phyloP scores from a whole-genome alignment of 2,797 vertebrate species.

The Lacerta agilis region DNA sequence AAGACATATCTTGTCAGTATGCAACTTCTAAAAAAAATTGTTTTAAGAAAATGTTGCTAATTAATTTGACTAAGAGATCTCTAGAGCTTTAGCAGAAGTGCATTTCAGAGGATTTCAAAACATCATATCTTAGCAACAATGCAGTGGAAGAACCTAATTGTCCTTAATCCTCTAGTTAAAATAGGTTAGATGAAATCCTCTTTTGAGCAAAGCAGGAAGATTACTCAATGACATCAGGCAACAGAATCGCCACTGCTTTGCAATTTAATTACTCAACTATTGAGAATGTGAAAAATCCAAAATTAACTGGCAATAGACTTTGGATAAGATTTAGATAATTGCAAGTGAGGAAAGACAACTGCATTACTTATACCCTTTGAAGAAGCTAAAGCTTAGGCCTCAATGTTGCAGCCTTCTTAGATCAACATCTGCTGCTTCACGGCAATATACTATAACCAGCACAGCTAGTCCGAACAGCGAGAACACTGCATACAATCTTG shows the following conservation, averaged over 20 bases:
- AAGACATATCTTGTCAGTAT: neutral
- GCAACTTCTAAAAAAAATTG: neutral
- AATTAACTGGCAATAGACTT: constrained; percentile 34
- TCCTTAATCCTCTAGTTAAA: constrained; percentile 80
- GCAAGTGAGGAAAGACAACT: neutral
- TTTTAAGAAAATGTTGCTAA: neutral
- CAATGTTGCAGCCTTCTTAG: neutral
- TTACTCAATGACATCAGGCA: constrained; percentile 63
- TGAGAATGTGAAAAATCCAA: constrained; percentile 47
- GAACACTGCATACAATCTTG: neutral
- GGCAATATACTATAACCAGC: neutral
- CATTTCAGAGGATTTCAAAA: constrained; percentile 68
- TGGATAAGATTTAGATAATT: constrained; percentile 8
- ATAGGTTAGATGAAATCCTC: constrained; percentile 81
- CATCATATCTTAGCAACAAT: constrained; percentile 55
- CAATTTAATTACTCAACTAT: constrained; percentile 26
- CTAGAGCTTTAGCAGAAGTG: constrained; percentile 51
- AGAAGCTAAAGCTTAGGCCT: neutral
- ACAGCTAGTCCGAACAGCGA: neutral
- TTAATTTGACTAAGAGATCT: constrained; percentile 46
- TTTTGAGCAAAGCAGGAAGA: constrained; percentile 74
- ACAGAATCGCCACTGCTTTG: constrained; percentile 54
- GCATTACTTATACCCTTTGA: neutral
- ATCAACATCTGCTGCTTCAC: neutral
- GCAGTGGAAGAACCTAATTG: constrained; percentile 67